Base-by-base conservation (phyloP, 2,888 invertebrate genomes). In the Gari tellinella region DNA sequence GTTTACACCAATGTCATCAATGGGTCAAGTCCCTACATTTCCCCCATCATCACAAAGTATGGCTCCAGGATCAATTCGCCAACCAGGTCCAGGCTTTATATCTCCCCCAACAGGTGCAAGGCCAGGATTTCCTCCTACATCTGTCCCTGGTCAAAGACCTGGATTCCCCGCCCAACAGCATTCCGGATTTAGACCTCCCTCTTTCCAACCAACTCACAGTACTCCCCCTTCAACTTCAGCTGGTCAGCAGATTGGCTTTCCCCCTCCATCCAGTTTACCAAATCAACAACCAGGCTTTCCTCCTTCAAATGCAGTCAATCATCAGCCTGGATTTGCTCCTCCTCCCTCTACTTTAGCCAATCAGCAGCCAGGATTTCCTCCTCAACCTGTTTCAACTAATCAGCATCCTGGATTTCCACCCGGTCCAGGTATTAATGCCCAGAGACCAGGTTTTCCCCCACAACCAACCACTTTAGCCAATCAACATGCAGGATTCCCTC, bases 361-460 rank as follows among this genome's bases (percentile, higher is more conserved):
- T 55, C 72, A 68, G 31, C 62, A 64, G 38, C 72, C 62, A 51
- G 69, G 72, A 49, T 55, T 72, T 58, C 57, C 70, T 21, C 62
- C 68, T 31, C 62, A 63, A 43, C 63, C 61, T 31, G 12, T 55
- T 49, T 62, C 74, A 21, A 23, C 37, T 19, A 58, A 31, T 60
- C 64, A 53, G 19, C 63, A 64, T 40, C 63, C 53, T 26, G 51
- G 56, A 19, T 46, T 65, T 56, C 64, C 70, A 19, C 58, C 74
- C 12, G 21, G 67, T 38, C 55, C 77, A 38, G 23, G 58, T 37
- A 7, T 38, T 38, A 23, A 46, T 55, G 56, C 41, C 41, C 74
- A 74, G 37, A 56, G 40, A 45, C 76, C 67, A 41, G 76, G 76
- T 57, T 76, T 76, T 61, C 75, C 63, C 0, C 66, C 72, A 26